A percentile compares a stretch with the other conserved stretches of the same genome.
Evolutionary conservation across 2,113 vertebrate genomes (phyloP).

Genomic region (Smithornis capensis): DNA sequence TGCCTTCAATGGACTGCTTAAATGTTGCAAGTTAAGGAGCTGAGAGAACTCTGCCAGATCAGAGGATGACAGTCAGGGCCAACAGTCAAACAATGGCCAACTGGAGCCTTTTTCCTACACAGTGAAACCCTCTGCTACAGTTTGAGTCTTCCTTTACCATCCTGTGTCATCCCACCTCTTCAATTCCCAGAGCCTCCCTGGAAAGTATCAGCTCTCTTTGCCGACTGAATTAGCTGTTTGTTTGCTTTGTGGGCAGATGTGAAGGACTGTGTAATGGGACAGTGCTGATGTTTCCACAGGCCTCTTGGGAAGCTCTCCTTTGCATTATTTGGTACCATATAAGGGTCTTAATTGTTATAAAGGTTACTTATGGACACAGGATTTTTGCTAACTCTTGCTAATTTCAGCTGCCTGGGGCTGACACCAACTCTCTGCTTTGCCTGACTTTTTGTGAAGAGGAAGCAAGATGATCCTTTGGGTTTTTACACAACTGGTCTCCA

Average conservation of each 20-base stretch:
- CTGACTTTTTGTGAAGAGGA: conserved; percentile 17
- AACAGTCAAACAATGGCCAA: neutral
- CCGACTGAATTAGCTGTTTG: neutral
- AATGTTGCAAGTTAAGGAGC: neutral
- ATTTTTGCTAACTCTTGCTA: conserved; percentile 21
- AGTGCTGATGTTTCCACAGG: neutral
- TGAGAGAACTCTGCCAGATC: neutral
- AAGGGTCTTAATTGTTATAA: neutral
- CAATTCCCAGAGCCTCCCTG: neutral
- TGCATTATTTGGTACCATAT: neutral
- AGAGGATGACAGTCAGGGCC: neutral
- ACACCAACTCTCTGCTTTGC: neutral
- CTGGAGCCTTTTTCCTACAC: neutral
- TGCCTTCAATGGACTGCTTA: neutral
- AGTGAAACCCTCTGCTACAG: neutral
- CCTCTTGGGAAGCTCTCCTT: neutral
- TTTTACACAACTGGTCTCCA: neutral
- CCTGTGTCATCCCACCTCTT: neutral
- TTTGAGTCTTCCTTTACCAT: neutral
- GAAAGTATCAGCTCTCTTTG: neutral
- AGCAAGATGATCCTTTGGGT: neutral
- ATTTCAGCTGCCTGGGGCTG: neutral
- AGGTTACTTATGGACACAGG: neutral
- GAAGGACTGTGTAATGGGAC: neutral
- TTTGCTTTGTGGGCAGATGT: neutral